Evolutionary conservation across 2,113 vertebrate species (phyloP).

Genomic region (Colistium nudipinnis): DNA sequence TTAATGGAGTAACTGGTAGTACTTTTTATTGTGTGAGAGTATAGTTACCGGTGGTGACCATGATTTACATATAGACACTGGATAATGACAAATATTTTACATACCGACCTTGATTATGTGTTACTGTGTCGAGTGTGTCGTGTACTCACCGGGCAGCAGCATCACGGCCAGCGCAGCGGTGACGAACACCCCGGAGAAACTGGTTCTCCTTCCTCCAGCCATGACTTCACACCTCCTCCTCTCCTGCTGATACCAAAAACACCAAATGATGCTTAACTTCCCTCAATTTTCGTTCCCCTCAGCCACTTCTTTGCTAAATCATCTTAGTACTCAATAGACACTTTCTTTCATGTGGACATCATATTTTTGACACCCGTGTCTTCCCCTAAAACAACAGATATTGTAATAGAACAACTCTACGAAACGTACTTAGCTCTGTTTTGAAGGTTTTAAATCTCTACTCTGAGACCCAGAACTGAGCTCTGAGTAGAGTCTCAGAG

Average conservation of each 20-base stretch:
- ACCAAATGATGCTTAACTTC: background rate
- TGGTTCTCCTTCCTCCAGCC: constrained; percentile 57
- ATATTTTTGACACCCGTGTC: background rate
- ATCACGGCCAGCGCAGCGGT: constrained; percentile 65
- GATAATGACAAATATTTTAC: background rate
- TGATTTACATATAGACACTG: too few relatives aligned
- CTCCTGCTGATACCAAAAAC: constrained; percentile 24
- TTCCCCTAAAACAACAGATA: too few relatives aligned
- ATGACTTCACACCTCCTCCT: constrained; percentile 60
- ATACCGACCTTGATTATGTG: background rate
- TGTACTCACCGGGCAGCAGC: constrained; percentile 79
- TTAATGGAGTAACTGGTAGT: too few relatives aligned
- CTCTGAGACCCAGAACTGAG: background rate
- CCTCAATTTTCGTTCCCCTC: background rate
- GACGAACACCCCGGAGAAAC: constrained; percentile 56
- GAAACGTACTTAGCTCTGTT: too few relatives aligned
- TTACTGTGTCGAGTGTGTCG: background rate
- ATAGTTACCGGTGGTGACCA: too few relatives aligned
- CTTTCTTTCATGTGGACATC: background rate
- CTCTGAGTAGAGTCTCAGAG: too few relatives aligned
- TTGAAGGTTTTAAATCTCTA: background rate
- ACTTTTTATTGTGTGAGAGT: too few relatives aligned
- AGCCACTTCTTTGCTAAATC: background rate
- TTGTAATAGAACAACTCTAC: too few relatives aligned
- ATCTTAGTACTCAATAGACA: background rate